A percentile compares a stretch with the other conserved stretches of the same genome.
Conservation (phyloP, 2,888 invertebrate genomes). For the Cephus rjabovi region DNA sequence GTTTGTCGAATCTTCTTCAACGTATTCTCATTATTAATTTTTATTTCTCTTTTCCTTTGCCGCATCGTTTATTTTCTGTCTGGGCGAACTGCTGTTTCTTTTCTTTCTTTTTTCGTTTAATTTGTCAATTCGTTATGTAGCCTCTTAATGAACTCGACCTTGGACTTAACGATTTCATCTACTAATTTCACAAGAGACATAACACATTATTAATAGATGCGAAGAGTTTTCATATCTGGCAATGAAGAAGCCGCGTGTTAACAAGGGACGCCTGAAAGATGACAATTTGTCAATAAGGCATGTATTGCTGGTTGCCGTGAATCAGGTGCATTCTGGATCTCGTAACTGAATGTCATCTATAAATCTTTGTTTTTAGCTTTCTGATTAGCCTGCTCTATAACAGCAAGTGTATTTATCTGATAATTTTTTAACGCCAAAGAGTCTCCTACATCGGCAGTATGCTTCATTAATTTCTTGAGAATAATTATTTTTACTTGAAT, state of each 20-base stretch:
- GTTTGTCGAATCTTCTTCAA: neutral
- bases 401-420: neutral
- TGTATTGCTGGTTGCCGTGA: neutral
- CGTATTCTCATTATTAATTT: neutral
- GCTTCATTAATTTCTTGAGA: neutral
- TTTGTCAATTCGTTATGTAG: neutral
- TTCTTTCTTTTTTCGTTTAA: neutral
- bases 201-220: neutral
- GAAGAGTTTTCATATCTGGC: neutral
- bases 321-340: neutral
- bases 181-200: neutral
- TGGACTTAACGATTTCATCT: neutral
- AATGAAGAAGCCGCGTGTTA: neutral
- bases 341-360: neutral
- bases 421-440: neutral
- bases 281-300: neutral
- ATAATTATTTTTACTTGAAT: neutral
- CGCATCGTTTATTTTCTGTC: neutral
- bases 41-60: neutral
- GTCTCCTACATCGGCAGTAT: neutral
- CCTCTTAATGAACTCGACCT: neutral
- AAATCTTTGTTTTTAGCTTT: neutral
- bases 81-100: neutral
- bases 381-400: neutral
- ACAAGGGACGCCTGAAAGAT: neutral